Base-by-base conservation (phyloP, 2,113 vertebrate species). In the Catharus minimus region DNA sequence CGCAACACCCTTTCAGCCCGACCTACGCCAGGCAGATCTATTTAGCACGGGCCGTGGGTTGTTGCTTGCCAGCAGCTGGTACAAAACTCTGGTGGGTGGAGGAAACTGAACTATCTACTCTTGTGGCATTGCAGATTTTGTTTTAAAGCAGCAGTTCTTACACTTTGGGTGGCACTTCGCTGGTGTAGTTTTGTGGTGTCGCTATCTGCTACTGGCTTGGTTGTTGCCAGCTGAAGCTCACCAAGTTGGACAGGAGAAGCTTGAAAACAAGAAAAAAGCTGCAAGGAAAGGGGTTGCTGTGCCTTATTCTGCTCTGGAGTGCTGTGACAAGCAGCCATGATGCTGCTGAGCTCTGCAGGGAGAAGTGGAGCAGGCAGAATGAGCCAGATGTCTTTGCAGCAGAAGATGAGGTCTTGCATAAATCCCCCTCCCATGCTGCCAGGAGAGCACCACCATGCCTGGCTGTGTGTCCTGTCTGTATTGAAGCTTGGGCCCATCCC, bases 301-400 rank as follows among this genome's bases (percentile, higher is more conserved):
- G 82, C 65, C 21, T 91, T 75, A 53, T 41, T 80, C 32, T 47
- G 86, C 60, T 78, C 64, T 81, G 28, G 41, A 84, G 62, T 2
- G 32, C 69, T 65, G 65, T 93, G 76, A 36, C 10, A 33, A 85
- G 86, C 68, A 91, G 86, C 86, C 77, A 46, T 88, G 86, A 80
- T 62, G 89, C 77, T 81, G 5, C 76, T 39, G 77, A 75, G 65
- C 80, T 90, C 55, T n/a, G 43, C 15, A 2, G 33, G 41, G 47
- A 69, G 72, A 73, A 81, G 19, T 6, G 3, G 65, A 92, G 57
- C 73, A 75, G 92, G 38, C 46, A 61, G 66, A n/a, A 5, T 30
- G 32, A 71, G 44, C 6, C 5, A 78, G 76, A 60, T 50, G 36
- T 60, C 26, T 61, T 64, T 68, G 62, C 62, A 88, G 86, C 49